A percentile compares a stretch with the other conserved stretches of the same genome.
These are phyloP conservation scores for Brachyptera putata DNA, from an alignment of 2,888 invertebrate genomes.

Conservation along the genomic window DNA sequence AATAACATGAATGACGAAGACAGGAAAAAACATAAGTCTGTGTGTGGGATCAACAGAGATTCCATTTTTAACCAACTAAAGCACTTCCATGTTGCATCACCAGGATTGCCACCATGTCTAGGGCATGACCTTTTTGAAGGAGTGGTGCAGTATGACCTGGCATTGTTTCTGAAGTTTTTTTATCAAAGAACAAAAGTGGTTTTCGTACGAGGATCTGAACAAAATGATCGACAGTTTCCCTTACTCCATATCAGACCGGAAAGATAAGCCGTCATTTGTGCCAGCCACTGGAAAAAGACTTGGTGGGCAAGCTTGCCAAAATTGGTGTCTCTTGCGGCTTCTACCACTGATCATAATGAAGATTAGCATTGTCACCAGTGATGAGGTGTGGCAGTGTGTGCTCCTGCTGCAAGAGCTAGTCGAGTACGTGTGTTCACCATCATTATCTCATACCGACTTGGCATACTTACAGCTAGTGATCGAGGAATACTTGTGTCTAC, in stretches of 20 bases:
- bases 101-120: slow-evolving; percentile 12
- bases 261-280: not conserved
- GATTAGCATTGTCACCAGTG: not conserved
- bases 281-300: not conserved
- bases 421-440: slow-evolving; percentile 11
- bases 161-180: not conserved
- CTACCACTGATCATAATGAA: not conserved
- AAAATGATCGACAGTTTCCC: slow-evolving; percentile 1
- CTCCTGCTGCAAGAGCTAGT: slow-evolving; percentile 5
- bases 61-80: slow-evolving; percentile 6
- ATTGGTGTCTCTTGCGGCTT: slow-evolving; percentile 7
- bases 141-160: slow-evolving; percentile 5
- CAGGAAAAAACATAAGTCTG: not conserved
- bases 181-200: not conserved
- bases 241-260: not conserved
- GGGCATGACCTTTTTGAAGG: slow-evolving; percentile 20
- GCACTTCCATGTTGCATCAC: not conserved
- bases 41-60: not conserved
- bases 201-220: not conserved
- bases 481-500: slow-evolving; percentile 5
- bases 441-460: not conserved
- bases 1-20: not conserved
- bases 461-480: not conserved
- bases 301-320: slow-evolving; percentile 10
- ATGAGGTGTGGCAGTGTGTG: not conserved